Conservation (phyloP, 2,888 invertebrate species). For the Furcula furcula region DNA sequence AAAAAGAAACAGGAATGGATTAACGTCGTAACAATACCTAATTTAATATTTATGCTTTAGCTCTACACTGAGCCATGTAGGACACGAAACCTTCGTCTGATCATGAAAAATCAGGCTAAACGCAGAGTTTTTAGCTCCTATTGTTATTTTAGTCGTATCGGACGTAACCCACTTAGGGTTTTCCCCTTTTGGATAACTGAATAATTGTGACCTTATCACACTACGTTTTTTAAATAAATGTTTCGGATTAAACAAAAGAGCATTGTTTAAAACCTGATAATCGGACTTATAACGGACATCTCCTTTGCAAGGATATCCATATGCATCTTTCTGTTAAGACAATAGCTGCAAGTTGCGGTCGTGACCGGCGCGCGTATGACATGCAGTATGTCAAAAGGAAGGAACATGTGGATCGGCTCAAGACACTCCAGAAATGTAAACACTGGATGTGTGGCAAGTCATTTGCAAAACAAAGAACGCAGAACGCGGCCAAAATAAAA, state of each 20-base stretch:
- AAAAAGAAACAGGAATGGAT: no score
- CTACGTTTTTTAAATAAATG: slow-evolving; percentile 14
- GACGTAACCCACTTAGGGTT: no score
- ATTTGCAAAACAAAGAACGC: slow-evolving; percentile 77
- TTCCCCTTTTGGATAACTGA: no score
- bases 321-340: slow-evolving; percentile 30
- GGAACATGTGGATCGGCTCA: slow-evolving; percentile 62
- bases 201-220: no score
- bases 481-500: slow-evolving; percentile 69
- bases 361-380: slow-evolving; percentile 42
- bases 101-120: no score
- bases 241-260: slow-evolving; percentile 21
- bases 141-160: no score
- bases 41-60: no score
- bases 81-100: no score
- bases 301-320: slow-evolving; percentile 28
- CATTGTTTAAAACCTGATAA: slow-evolving; percentile 19
- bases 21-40: no score
- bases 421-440: slow-evolving; percentile 60
- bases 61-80: no score
- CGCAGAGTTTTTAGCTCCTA: no score
- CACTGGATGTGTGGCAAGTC: slow-evolving; percentile 57
- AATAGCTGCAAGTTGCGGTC: slow-evolving; percentile 29
- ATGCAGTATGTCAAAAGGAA: slow-evolving; percentile 44
- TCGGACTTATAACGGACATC: slow-evolving; percentile 14